These are phyloP conservation scores for Atherinosoma microstoma DNA, from an alignment of 2,797 vertebrate genomes.

Conservation along the genomic window DNA sequence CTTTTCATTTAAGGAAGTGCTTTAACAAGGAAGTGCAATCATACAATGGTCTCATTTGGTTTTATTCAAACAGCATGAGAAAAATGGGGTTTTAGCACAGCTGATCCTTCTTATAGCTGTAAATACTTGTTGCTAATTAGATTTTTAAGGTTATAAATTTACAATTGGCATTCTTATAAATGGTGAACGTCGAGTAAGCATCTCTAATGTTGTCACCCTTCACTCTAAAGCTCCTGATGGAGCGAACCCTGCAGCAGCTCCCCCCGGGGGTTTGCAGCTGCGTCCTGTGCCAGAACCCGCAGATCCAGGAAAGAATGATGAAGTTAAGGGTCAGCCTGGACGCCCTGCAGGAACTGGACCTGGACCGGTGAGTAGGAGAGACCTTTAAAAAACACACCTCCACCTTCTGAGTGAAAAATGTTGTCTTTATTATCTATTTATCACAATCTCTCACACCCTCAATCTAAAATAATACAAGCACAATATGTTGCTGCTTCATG, in stretches of 20 bases:
- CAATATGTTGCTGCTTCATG: not conserved
- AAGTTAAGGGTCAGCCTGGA: conserved; percentile 7
- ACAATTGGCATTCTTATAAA: not conserved
- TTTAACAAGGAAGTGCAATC: conserved; percentile 17
- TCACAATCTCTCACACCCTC: not conserved
- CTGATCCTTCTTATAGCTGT: not conserved
- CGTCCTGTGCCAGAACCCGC: conserved; percentile 9
- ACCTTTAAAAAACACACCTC: not conserved
- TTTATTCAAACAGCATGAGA: not conserved
- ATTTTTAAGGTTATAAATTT: too few relatives aligned
- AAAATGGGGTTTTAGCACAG: not conserved
- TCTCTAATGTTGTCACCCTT: not conserved
- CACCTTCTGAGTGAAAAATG: not conserved
- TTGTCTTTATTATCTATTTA: not conserved
- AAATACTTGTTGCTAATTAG: not conserved
- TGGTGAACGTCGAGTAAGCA: not conserved
- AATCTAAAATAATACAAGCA: not conserved
- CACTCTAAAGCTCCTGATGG: conserved; percentile 45
- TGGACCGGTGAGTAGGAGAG: conserved; percentile 39
- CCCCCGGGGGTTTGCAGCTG: conserved; percentile 6
- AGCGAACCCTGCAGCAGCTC: conserved; percentile 2
- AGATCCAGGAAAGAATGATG: not conserved
- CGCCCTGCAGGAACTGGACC: not conserved
- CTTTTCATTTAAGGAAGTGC: conserved; percentile 21
- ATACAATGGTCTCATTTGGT: not conserved